These are phyloP conservation scores for Rambutsinella grinnellia DNA, from an alignment of 2,888 invertebrate genomes.

Conservation along the genomic window DNA sequence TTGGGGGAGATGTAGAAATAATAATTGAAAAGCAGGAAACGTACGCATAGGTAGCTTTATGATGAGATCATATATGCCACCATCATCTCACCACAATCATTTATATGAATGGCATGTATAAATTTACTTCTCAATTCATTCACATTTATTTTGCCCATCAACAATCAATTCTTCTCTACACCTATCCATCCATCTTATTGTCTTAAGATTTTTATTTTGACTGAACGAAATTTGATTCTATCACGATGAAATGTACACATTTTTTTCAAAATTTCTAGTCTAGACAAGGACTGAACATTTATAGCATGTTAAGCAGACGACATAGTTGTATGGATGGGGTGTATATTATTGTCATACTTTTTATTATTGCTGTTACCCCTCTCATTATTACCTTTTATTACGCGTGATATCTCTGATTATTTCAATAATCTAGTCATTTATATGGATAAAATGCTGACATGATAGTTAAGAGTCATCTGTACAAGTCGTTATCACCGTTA, in stretches of 20 bases:
- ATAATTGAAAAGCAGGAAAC: background rate
- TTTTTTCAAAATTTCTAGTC: background rate
- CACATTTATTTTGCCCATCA: no score
- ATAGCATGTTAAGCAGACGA: background rate
- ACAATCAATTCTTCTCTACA: no score
- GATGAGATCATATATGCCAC: background rate
- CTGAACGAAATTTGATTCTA: background rate
- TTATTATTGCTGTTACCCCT: slow-evolving; percentile 18
- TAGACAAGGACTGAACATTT: background rate
- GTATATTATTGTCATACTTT: slow-evolving; percentile 9
- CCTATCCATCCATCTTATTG: background rate
- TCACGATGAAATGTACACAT: background rate
- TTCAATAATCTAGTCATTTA: slow-evolving; percentile 40
- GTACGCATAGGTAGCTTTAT: background rate
- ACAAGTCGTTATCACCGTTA: slow-evolving; percentile 25
- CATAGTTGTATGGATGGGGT: background rate
- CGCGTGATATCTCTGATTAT: slow-evolving; percentile 32
- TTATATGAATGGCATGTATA: background rate
- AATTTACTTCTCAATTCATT: no score
- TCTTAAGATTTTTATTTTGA: background rate
- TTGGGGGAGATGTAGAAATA: background rate
- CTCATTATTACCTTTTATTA: no score
- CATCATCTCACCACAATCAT: background rate
- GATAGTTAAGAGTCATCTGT: slow-evolving; percentile 2
- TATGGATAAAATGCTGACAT: slow-evolving; percentile 43